A percentile compares a stretch with the other conserved stretches of the same genome.
phyloP scores from a whole-genome alignment of 2,888 invertebrate species.

The Taphrorychus bicolor region DNA sequence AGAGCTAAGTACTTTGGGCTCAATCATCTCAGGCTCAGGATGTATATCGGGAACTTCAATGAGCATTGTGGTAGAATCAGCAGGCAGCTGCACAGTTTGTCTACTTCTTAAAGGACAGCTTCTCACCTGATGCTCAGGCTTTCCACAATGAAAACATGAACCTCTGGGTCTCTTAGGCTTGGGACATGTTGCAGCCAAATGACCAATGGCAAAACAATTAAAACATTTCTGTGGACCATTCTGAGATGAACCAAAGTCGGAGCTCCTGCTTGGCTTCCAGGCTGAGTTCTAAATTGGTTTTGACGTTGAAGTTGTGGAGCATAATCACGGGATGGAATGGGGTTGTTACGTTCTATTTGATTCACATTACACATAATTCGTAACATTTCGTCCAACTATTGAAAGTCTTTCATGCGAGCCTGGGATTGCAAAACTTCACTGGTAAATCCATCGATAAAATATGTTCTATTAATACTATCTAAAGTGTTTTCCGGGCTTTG shows the following conservation, averaged over 20 bases:
- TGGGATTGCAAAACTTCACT: slow-evolving; percentile 9
- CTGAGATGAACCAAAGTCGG: background rate
- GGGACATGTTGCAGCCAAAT: slow-evolving; percentile 1
- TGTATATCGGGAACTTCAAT: background rate
- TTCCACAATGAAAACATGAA: slow-evolving; percentile 50
- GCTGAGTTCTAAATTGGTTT: background rate
- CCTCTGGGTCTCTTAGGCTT: slow-evolving; percentile 25
- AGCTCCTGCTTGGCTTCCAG: background rate
- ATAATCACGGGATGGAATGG: background rate
- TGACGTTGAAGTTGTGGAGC: background rate
- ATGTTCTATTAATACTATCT: too few species aligned
- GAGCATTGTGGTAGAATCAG: background rate
- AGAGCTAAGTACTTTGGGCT: too few species aligned
- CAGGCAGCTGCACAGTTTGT: too few species aligned
- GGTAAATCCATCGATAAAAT: slow-evolving; percentile 29
- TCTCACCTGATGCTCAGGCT: slow-evolving; percentile 42
- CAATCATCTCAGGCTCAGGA: too few species aligned
- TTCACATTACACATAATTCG: slow-evolving; percentile 15
- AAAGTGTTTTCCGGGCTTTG: too few species aligned
- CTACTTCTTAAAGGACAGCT: slow-evolving; percentile 22
- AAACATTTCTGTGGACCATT: slow-evolving; percentile 13
- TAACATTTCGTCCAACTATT: slow-evolving; percentile 3
- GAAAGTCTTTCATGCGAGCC: slow-evolving; percentile 13
- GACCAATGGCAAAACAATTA: slow-evolving; percentile 25
- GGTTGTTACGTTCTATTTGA: background rate